phyloP scores from a whole-genome alignment of 2,113 vertebrate species.

The Mirza zaza region DNA sequence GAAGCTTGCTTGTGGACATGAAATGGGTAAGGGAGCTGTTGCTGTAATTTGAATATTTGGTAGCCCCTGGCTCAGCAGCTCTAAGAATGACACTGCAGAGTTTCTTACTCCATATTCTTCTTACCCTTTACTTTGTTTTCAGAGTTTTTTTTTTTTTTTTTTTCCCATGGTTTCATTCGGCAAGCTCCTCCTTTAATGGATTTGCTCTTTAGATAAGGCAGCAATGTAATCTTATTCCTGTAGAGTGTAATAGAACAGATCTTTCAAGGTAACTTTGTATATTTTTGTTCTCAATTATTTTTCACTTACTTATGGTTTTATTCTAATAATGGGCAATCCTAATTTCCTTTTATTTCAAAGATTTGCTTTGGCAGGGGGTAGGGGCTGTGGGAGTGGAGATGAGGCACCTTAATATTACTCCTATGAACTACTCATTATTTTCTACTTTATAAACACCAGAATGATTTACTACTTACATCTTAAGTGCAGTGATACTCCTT shows the following conservation, averaged over 20 bases:
- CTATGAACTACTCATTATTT: background rate
- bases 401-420: accelerated
- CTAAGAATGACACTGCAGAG: background rate
- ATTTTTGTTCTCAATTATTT: background rate
- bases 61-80: background rate
- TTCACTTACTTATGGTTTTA: background rate
- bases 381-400: background rate
- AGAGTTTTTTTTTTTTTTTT: background rate
- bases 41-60: background rate
- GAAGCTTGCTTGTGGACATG: background rate
- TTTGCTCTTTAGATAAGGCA: background rate
- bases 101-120: background rate
- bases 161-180: background rate
- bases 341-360: background rate
- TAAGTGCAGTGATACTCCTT: background rate
- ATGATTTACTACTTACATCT: background rate
- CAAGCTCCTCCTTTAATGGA: background rate
- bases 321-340: background rate
- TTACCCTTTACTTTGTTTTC: background rate
- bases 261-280: background rate
- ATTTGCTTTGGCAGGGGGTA: background rate
- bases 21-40: background rate
- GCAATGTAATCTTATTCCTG: background rate
- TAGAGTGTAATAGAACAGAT: background rate
- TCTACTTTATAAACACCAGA: background rate